Percentiles rank a stretch among this genome's conserved stretches.
phyloP scores from a whole-genome alignment of 2,888 invertebrate genomes.

The Chrysodeixis includens region DNA sequence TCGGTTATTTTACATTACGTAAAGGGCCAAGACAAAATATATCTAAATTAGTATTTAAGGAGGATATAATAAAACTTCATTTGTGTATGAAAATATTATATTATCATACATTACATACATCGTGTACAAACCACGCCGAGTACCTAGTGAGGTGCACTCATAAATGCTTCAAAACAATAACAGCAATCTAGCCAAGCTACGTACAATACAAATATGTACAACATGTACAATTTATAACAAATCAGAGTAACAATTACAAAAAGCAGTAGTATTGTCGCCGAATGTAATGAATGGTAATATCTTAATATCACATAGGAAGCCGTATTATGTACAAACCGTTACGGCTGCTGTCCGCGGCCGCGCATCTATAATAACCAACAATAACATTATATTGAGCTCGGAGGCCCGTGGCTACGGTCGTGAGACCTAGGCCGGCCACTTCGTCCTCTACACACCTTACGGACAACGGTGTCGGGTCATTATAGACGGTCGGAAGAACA shows the following conservation, averaged over 20 bases:
- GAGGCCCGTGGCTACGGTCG: not conserved
- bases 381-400: conserved; percentile 5
- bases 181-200: conserved; percentile 75
- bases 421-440: not conserved
- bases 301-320: conserved; percentile 78
- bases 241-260: conserved; percentile 64
- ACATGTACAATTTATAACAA: conserved; percentile 62
- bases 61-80: conserved; percentile 40
- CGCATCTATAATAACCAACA: conserved; percentile 13
- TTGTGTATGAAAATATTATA: conserved; percentile 80
- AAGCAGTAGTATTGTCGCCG: conserved; percentile 64
- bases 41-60: too few species aligned
- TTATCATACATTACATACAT: conserved; percentile 79
- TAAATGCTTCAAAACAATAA: conserved; percentile 76
- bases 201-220: conserved; percentile 60
- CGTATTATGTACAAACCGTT: conserved; percentile 58
- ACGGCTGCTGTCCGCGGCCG: conserved; percentile 47
- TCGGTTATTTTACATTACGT: not conserved
- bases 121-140: conserved; percentile 78
- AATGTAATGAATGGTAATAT: conserved; percentile 61
- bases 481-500: not conserved
- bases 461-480: not conserved
- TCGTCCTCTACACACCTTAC: not conserved
- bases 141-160: conserved; percentile 72
- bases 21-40: too few species aligned